A percentile compares a stretch with the other conserved stretches of the same genome.
These are phyloP conservation scores for Calameuta filiformis DNA, from an alignment of 2,888 invertebrate genomes.

Conservation along the genomic window DNA sequence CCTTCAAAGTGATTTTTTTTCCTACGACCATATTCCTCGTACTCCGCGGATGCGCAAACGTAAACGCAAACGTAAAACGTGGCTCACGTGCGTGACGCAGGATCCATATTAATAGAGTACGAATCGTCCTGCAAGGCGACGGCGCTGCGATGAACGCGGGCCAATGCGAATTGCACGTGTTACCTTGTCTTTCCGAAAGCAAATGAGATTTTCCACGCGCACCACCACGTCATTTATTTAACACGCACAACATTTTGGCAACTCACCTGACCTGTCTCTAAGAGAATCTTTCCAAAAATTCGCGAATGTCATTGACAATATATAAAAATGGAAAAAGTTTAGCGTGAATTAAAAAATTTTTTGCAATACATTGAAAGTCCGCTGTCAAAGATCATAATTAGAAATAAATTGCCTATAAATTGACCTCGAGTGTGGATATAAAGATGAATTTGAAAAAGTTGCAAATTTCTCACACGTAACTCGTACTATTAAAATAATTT, in stretches of 20 bases:
- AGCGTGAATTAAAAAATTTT: no score
- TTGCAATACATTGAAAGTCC: no score
- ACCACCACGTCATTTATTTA: not conserved
- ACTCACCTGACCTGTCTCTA: not conserved
- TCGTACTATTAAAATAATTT: no score
- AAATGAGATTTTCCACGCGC: not conserved
- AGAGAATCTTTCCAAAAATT: not conserved
- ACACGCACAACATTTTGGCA: not conserved
- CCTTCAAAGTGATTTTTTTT: slow-evolving; percentile 15
- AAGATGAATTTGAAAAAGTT: no score
- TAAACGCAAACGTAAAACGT: slow-evolving; percentile 41
- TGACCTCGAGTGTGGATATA: no score
- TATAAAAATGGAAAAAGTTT: not conserved
- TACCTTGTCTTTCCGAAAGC: not conserved
- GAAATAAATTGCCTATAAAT: no score
- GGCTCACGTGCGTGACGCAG: slow-evolving; percentile 43
- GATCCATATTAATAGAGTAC: slow-evolving; percentile 42
- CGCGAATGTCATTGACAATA: not conserved
- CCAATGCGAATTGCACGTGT: not conserved
- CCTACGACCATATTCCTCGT: slow-evolving; percentile 29
- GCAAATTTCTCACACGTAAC: no score
- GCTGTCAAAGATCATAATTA: no score
- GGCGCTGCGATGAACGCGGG: not conserved
- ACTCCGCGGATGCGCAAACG: slow-evolving; percentile 36
- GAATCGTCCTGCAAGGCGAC: slow-evolving; percentile 12